Conservation (phyloP, 35 echinoderm and acorn worm genomes). For the Nesometra sesokonis region DNA sequence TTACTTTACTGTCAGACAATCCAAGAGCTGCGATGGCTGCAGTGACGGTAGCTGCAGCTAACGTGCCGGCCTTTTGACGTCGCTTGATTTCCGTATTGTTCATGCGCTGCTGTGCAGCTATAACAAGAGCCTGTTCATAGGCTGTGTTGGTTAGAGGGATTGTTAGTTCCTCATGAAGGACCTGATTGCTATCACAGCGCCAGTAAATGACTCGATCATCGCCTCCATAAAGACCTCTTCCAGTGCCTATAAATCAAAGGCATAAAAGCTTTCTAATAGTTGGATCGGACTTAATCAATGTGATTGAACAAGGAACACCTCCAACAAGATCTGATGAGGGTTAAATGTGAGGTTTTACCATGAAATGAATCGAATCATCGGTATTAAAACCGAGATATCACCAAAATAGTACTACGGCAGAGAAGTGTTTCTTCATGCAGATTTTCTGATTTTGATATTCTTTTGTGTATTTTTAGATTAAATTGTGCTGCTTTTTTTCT, state of each 20-base stretch:
- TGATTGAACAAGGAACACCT: background rate
- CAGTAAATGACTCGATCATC: slow-evolving; percentile 92
- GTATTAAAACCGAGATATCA: too few species aligned
- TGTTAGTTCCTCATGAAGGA: slow-evolving; percentile 62
- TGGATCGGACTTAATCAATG: too few species aligned
- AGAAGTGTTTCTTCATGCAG: too few species aligned
- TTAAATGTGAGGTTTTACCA: background rate
- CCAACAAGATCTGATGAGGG: background rate
- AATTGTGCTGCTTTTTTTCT: too few species aligned
- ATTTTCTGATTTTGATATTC: too few species aligned
- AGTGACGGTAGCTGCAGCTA: slow-evolving; percentile 71
- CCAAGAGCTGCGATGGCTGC: slow-evolving; percentile 77
- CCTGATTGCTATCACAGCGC: slow-evolving; percentile 81
- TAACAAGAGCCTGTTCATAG: slow-evolving; percentile 70
- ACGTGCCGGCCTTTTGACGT: slow-evolving; percentile 54
- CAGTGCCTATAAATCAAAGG: slow-evolving; percentile 33
- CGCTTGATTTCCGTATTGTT: slow-evolving; percentile 48
- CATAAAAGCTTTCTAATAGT: too few species aligned
- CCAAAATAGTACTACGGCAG: too few species aligned
- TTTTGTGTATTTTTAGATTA: too few species aligned
- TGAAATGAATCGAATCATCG: too few species aligned
- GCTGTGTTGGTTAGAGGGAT: slow-evolving; percentile 76
- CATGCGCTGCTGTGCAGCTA: slow-evolving; percentile 94
- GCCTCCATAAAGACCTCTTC: slow-evolving; percentile 66
- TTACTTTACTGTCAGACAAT: slow-evolving; percentile 36